Base-by-base conservation (phyloP, 2,797 vertebrate genomes). In the Crenichthys baileyi region DNA sequence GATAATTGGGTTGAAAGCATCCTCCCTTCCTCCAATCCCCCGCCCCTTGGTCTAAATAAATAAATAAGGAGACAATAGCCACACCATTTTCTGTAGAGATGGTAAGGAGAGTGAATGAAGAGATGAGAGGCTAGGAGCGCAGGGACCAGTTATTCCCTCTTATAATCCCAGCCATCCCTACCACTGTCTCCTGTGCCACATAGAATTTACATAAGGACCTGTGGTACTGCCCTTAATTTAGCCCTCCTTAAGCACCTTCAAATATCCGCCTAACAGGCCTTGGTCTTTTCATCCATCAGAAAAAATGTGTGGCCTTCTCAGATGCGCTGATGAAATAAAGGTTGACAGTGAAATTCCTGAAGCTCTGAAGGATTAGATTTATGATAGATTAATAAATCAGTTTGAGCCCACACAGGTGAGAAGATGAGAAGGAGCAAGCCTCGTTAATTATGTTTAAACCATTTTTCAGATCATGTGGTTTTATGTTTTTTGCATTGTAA, bases 1-100 rank as follows among this genome's bases (percentile, higher is more conserved):
- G 90, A 94, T 95, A 95, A 95, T 94, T 94, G 94, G 90, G 86
- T 92, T 93, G 92, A 95, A 94, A 93, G 93, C 94, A 88, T 91
- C 85, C 79, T 87, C 89, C 84, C 71, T 77, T 88, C 75, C 87
- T 85, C 79, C 53, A 36, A 84, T 79, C 81, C 20, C 53, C 82
- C 81, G 85, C 73, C 78, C 83, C 79, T 90, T 79, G 80, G 79
- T 91, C 85, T 83, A 93, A 95, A 95, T 96, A 96, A 96, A 96
- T 94, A 96, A 97, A 95, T 93, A 93, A 94, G 85, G 85, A 94
- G 92, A 93, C 85, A 94, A 88, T 89, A 89, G 92, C 88, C 83
- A 65, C 16, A 29, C 16, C 2, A 85, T 77, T 89, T 85, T 87
- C 79, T 83, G 82, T 72, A 79, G 75, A 83, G 81, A 93, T 84